Evolutionary conservation across 2,888 invertebrate species (phyloP).

Genomic region (Pristionchus exspectatus): DNA sequence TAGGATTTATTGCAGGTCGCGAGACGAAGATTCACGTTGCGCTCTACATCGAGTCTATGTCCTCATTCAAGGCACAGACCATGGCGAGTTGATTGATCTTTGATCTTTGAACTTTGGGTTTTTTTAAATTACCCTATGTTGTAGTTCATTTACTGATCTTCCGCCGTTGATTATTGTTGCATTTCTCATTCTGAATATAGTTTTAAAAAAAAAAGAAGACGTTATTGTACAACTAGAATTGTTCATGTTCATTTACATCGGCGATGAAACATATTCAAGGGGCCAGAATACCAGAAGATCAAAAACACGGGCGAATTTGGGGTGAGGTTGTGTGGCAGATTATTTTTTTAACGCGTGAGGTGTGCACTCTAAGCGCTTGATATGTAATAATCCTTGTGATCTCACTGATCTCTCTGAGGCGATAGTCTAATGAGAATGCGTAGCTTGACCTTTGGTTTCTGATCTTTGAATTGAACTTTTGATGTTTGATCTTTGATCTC

Average conservation of each 20-base stretch:
- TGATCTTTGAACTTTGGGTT: slow-evolving; percentile 24
- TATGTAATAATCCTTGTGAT: background rate
- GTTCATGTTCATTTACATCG: background rate
- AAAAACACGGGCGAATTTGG: background rate
- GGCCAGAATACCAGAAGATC: background rate
- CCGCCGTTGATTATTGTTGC: no score
- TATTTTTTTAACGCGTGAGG: background rate
- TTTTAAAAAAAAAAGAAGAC: no score
- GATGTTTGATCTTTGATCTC: slow-evolving; percentile 21
- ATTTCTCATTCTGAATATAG: no score
- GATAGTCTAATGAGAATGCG: background rate
- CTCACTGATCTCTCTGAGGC: background rate
- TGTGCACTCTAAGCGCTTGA: background rate
- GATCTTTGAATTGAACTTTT: background rate
- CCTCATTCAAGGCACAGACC: slow-evolving; percentile 78
- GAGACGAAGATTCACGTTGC: slow-evolving; percentile 76
- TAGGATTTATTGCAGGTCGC: slow-evolving; percentile 58
- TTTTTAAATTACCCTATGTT: no score
- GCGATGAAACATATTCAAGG: background rate
- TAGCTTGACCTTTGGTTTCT: background rate
- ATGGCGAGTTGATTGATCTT: slow-evolving; percentile 68
- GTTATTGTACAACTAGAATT: no score
- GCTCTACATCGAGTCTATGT: slow-evolving; percentile 78
- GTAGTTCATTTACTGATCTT: no score
- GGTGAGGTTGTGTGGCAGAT: background rate